Evolutionary conservation across 1,140 invertebrate genomes (phyloP), one percentile per base, ranked within the genome.

Genomic region (Drosophila parabipectinata): DNA sequence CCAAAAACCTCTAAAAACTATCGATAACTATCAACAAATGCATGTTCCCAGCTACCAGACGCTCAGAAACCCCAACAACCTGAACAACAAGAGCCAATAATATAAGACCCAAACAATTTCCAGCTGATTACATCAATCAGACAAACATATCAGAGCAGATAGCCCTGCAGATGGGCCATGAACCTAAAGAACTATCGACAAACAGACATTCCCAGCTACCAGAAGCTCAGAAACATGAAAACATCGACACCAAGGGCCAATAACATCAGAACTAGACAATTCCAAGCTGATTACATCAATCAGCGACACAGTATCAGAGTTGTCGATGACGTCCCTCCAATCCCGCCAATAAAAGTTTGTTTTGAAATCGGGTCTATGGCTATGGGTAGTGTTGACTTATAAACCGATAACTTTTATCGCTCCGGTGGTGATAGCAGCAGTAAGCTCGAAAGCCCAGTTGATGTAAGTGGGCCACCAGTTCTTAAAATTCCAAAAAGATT

Each of bases 401-500:
- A n/a, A n/a, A n/a, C 18, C 18, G 18, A 18, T 44, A 57, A 56
- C 68, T 54, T 72, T 73, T 73, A 73, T 72, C 68, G 71, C 69
- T n/a, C 10, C 47, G 48, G 28, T 24, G 39, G 7, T 30, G 66
- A 68, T 68, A 68, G 64, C 50, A 45, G 39, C 61, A 59, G 28
- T 72, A 72, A 55, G 12, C 12, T 3, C 12, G 9, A 69, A 58
- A 72, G 55, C 28, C 47, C 61, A 47, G 45, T 24, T 26, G 15
- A 14, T 15, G 41, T 26, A 55, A 74, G 69, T 74, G 69, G 72
- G 72, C 3, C 72, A 74, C 57, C 73, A 47, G 30, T 55, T 68
- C 18, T 18, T 18, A 18, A 15, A 59, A 51, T 66, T 51, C 30
- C 45, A 9, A 30, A 9, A 30, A 68, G 63, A 55, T 24, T 64